phyloP scores from a whole-genome alignment of 2,113 vertebrate species.

The Hemicordylus capensis region DNA sequence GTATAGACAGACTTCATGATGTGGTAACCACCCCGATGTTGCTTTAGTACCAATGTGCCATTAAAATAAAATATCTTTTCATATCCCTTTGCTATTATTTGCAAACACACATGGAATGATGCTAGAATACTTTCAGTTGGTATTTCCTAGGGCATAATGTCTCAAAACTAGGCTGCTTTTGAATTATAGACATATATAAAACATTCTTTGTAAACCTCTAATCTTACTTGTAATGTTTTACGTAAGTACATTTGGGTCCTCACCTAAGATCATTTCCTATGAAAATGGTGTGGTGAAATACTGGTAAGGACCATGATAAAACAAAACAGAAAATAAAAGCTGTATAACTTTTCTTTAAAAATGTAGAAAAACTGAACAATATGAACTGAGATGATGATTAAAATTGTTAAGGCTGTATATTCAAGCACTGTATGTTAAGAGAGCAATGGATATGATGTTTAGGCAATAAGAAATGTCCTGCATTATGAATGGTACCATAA shows the following conservation, averaged over 20 bases:
- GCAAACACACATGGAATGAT: constrained; percentile 67
- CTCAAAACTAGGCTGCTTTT: constrained; percentile 68
- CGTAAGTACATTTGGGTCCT: constrained; percentile 66
- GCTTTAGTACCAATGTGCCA: constrained; percentile 70
- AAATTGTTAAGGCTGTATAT: constrained; percentile 91
- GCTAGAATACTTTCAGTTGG: constrained; percentile 55
- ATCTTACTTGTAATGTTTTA: constrained; percentile 66
- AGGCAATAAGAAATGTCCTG: constrained; percentile 85
- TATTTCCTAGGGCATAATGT: constrained; percentile 63
- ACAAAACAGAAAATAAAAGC: constrained; percentile 67
- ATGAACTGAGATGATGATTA: constrained; percentile 76
- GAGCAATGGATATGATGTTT: constrained; percentile 81
- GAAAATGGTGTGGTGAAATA: constrained; percentile 65
- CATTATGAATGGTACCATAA: constrained; percentile 78
- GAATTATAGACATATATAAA: constrained; percentile 75
- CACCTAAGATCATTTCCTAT: constrained; percentile 65
- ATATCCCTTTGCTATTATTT: constrained; percentile 60
- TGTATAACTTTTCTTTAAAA: constrained; percentile 63
- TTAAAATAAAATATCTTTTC: constrained; percentile 58
- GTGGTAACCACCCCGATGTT: constrained; percentile 65
- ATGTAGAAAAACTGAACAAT: constrained; percentile 72
- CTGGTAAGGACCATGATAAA: constrained; percentile 73
- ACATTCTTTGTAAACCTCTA: constrained; percentile 77
- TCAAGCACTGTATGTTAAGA: constrained; percentile 93
- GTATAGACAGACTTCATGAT: constrained; percentile 59